These are phyloP conservation scores for Mus spicilegus DNA, from an alignment of 2,113 vertebrate genomes.

Conservation along the genomic window DNA sequence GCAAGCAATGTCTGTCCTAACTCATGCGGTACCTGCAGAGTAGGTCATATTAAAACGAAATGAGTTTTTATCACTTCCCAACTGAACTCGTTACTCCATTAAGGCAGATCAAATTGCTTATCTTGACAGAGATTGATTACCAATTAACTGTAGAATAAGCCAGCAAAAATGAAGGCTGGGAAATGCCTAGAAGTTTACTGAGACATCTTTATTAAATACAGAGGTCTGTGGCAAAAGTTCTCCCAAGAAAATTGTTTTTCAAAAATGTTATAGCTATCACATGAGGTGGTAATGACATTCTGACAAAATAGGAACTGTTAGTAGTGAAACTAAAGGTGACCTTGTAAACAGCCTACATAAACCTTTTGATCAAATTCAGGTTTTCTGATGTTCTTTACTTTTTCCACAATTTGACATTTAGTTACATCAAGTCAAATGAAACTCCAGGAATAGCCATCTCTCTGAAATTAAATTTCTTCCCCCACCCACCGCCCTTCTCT, in stretches of 20 bases:
- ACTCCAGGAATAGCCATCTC: slow-evolving; percentile 78
- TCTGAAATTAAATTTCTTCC: slow-evolving; percentile 79
- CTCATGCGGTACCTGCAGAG: not conserved
- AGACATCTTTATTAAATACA: slow-evolving; percentile 82
- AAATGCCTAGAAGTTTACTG: slow-evolving; percentile 80
- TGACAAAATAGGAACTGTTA: slow-evolving; percentile 75
- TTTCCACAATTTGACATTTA: slow-evolving; percentile 78
- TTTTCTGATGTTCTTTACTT: slow-evolving; percentile 73
- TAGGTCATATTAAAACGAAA: slow-evolving; percentile 76
- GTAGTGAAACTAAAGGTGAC: slow-evolving; percentile 85
- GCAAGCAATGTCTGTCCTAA: slow-evolving; percentile 43
- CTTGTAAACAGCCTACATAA: slow-evolving; percentile 83
- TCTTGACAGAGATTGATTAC: slow-evolving; percentile 83
- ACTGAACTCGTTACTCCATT: slow-evolving; percentile 71
- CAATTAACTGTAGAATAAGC: slow-evolving; percentile 78
- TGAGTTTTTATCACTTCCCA: slow-evolving; percentile 78
- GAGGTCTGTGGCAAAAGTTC: slow-evolving; percentile 64
- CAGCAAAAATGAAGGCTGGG: slow-evolving; percentile 74
- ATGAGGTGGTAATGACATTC: slow-evolving; percentile 71
- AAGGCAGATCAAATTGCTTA: slow-evolving; percentile 81
- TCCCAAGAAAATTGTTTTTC: slow-evolving; percentile 70
- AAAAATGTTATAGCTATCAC: slow-evolving; percentile 73
- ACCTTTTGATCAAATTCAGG: slow-evolving; percentile 73
- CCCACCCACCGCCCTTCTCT: slow-evolving; percentile 6
- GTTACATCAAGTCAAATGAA: slow-evolving; percentile 82